Conservation (phyloP, 2,797 vertebrate species). For the Pangasius larnaudii region DNA sequence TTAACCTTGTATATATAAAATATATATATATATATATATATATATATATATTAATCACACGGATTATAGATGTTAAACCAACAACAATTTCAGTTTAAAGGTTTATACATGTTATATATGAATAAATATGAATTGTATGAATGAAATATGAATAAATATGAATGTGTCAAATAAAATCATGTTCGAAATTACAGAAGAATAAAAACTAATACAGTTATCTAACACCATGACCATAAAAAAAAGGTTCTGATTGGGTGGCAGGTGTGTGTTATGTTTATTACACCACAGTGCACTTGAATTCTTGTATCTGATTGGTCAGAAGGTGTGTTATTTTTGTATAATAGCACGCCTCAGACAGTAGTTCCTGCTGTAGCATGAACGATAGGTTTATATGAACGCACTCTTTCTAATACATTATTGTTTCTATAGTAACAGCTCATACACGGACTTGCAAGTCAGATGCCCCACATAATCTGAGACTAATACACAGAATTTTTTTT, state of each 20-base stretch:
- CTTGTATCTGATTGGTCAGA: neutral
- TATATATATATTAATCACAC: neutral
- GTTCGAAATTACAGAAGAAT: no score
- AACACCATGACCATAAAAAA: neutral
- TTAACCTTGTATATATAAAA: no score
- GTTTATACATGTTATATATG: neutral
- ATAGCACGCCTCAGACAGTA: neutral
- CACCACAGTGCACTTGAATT: neutral
- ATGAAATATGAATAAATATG: neutral
- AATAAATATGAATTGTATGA: neutral
- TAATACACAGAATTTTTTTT: no score
- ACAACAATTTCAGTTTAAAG: neutral
- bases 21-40: no score
- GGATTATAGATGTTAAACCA: neutral
- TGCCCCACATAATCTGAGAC: no score
- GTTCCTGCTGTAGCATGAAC: no score
- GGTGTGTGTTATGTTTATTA: neutral
- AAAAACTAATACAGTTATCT: neutral
- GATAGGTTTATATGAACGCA: no score
- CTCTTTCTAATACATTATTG: no score
- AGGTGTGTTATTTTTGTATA: neutral
- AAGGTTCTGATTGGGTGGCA: neutral
- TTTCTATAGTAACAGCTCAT: no score
- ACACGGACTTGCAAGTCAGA: no score
- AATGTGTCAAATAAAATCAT: no score